Conservation (phyloP, 2,113 vertebrate genomes). For the Mohoua ochrocephala region DNA sequence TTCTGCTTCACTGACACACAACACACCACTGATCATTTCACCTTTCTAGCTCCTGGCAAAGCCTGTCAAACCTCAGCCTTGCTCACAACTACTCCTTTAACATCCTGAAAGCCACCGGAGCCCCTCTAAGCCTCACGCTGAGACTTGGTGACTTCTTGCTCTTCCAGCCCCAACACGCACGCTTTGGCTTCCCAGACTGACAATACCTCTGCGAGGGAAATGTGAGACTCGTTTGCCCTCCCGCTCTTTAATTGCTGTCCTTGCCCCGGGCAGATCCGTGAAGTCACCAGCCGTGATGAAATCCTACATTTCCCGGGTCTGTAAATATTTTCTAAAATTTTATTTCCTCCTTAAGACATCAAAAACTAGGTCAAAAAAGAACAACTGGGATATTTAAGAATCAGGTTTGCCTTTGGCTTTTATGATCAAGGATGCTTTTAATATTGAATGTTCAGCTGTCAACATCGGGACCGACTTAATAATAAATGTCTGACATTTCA, state of each 20-base stretch:
- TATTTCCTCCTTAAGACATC: background rate
- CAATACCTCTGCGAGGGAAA: background rate
- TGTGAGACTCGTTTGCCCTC: background rate
- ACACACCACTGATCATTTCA: background rate
- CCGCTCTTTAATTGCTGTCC: background rate
- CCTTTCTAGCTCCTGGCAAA: background rate
- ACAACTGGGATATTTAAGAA: slow-evolving; percentile 22
- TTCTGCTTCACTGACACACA: background rate
- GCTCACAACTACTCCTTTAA: background rate
- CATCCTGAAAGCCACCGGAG: background rate
- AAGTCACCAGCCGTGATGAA: background rate
- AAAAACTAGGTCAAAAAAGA: slow-evolving; percentile 35
- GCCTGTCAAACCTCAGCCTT: background rate
- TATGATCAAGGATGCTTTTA: slow-evolving; percentile 42
- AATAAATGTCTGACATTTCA: slow-evolving; percentile 40
- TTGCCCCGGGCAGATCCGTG: background rate
- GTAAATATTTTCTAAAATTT: background rate
- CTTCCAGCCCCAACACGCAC: background rate
- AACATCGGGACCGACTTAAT: background rate
- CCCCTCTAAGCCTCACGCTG: background rate
- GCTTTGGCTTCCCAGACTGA: background rate
- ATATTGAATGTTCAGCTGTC: slow-evolving; percentile 25
- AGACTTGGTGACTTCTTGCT: background rate
- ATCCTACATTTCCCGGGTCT: background rate
- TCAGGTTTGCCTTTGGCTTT: slow-evolving; percentile 28